Evolutionary conservation across 1,140 invertebrate species (phyloP).

Genomic region (Drepana arcuata): DNA sequence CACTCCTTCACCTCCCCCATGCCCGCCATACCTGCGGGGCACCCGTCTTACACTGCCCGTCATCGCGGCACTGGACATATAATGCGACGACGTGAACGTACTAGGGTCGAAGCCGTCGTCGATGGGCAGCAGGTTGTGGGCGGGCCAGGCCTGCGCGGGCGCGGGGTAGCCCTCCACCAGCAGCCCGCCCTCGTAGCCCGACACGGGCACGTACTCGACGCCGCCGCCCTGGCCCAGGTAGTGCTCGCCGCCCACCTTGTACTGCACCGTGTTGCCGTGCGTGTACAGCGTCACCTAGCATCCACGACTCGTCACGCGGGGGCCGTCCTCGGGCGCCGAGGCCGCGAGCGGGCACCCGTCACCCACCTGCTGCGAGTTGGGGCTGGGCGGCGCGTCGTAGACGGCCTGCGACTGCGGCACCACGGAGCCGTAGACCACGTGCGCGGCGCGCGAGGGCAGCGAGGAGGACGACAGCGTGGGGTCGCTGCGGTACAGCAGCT

Average conservation of each 20-base stretch:
- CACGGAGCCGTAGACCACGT: conserved; percentile 58
- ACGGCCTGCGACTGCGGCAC: conserved; percentile 47
- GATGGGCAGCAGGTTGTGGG: conserved; percentile 51
- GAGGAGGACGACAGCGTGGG: conserved; percentile 73
- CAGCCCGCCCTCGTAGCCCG: conserved; percentile 53
- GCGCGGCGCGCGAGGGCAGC: conserved; percentile 44
- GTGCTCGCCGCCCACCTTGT: conserved; percentile 65
- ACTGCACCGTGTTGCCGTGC: conserved; percentile 61
- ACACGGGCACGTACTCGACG: conserved; percentile 57
- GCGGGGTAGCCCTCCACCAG: conserved; percentile 55
- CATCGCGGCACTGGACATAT: neutral
- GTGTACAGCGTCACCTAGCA: conserved; percentile 73
- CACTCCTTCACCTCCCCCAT: conserved; percentile 84
- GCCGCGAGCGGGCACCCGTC: neutral
- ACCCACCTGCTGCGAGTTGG: conserved; percentile 62
- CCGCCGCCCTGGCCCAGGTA: conserved; percentile 53
- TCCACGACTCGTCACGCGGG: neutral
- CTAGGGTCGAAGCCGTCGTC: conserved; percentile 61
- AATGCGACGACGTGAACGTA: conserved; percentile 15
- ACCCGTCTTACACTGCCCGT: neutral
- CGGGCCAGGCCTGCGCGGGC: conserved; percentile 43
- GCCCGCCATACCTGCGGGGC: conserved; percentile 40
- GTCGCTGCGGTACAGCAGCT: conserved; percentile 72
- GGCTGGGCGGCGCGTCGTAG: conserved; percentile 73
- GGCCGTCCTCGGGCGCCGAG: neutral